Percentiles rank a stretch among this genome's conserved stretches.
These are phyloP conservation scores for Brachypteracias leptosomus DNA, from an alignment of 2,113 vertebrate species.

Conservation along the genomic window DNA sequence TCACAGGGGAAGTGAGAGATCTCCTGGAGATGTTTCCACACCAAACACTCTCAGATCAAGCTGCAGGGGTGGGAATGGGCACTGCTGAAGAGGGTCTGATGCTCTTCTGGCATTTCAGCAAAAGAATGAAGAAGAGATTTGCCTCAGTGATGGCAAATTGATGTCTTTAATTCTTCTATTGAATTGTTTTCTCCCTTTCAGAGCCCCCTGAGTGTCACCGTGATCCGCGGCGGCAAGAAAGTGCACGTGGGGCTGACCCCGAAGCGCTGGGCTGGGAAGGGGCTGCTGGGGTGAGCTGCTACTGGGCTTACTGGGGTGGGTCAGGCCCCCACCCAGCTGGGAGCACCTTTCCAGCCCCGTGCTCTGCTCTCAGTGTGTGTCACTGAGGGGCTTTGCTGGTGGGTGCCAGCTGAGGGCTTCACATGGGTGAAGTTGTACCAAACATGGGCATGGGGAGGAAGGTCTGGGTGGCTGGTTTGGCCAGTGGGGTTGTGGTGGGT, in stretches of 20 bases:
- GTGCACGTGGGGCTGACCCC: conserved; percentile 86
- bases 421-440: too few species aligned
- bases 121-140: background rate
- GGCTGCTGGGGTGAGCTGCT: conserved; percentile 86
- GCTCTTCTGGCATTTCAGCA: background rate
- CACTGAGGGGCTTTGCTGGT: background rate
- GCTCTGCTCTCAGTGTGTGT: background rate
- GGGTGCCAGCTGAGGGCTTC: background rate
- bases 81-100: background rate
- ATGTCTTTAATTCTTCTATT: background rate
- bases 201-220: conserved; percentile 84
- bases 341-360: background rate
- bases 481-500: background rate
- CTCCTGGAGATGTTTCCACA: background rate
- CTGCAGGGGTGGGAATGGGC: background rate
- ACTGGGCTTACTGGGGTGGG: rapidly evolving
- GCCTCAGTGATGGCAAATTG: background rate
- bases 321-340: background rate
- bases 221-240: conserved; percentile 82
- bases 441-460: background rate
- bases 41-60: background rate
- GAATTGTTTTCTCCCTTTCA: conserved; percentile 38
- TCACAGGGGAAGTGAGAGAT: background rate
- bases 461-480: background rate
- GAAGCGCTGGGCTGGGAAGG: conserved; percentile 88